These are phyloP conservation scores for Thaleichthys pacificus DNA, from an alignment of 2,797 vertebrate species.

Conservation along the genomic window DNA sequence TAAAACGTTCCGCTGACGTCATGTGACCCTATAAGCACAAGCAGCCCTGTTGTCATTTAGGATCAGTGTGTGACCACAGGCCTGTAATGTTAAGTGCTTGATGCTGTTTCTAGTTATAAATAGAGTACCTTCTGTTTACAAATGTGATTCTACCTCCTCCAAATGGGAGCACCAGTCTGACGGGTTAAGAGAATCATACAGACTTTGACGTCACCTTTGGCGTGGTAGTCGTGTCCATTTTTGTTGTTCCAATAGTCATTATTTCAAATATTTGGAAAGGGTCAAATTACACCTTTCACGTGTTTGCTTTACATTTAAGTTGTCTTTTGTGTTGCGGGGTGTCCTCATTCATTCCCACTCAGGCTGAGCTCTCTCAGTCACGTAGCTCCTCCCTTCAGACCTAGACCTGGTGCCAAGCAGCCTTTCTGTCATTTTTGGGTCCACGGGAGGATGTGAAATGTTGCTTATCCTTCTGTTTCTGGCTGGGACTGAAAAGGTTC, in stretches of 20 bases:
- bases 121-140: not conserved
- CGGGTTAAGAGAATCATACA: not conserved
- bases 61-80: not conserved
- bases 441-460: no score
- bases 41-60: not conserved
- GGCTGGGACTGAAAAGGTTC: not conserved
- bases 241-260: not conserved
- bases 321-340: not conserved
- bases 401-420: slow-evolving; percentile 11
- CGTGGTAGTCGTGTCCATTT: not conserved
- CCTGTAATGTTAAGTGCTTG: slow-evolving; percentile 1
- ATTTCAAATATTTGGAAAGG: no score
- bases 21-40: not conserved
- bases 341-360: not conserved
- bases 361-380: slow-evolving; percentile 8
- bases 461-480: not conserved
- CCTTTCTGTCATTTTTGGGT: slow-evolving; percentile 10
- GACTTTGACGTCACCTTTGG: not conserved
- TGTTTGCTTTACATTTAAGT: not conserved
- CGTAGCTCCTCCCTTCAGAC: slow-evolving; percentile 21
- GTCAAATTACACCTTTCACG: not conserved
- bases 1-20: not conserved
- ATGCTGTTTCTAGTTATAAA: slow-evolving; percentile 7
- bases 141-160: not conserved
- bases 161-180: not conserved